phyloP scores from a whole-genome alignment of 2,888 invertebrate genomes.

The Sarcophaga rosellei region DNA sequence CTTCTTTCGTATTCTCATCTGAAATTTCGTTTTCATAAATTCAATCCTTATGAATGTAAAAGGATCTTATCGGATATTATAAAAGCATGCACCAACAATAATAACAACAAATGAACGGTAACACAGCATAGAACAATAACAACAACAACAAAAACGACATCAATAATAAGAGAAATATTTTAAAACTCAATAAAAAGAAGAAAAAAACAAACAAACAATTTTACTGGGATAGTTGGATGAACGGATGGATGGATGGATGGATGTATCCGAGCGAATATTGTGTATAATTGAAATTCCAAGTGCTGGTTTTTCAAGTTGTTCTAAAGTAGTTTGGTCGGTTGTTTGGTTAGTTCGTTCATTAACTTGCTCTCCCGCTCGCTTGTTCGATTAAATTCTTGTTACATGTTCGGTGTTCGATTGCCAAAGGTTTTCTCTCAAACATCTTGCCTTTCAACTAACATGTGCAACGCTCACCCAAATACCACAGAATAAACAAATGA shows the following conservation, averaged over 20 bases:
- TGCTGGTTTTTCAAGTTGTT: slow-evolving; percentile 67
- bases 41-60: slow-evolving; percentile 31
- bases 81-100: slow-evolving; percentile 11
- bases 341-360: slow-evolving; percentile 41
- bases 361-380: not conserved
- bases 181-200: not conserved
- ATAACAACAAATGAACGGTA: slow-evolving; percentile 44
- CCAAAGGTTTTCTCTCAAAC: slow-evolving; percentile 45
- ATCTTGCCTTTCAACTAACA: slow-evolving; percentile 22
- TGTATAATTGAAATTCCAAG: slow-evolving; percentile 65
- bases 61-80: not conserved
- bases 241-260: not conserved
- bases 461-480: not conserved
- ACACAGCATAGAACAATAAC: slow-evolving; percentile 34
- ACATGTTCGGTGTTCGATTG: slow-evolving; percentile 35
- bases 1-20: slow-evolving; percentile 33
- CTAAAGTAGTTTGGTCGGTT: slow-evolving; percentile 32
- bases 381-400: slow-evolving; percentile 41
- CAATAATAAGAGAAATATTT: not conserved
- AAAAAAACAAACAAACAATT: not conserved
- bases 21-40: slow-evolving; percentile 62
- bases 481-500: too few species aligned
- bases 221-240: not conserved
- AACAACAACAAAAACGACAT: not conserved
- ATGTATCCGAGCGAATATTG: not conserved